Evolutionary conservation across 1,140 invertebrate genomes (phyloP), one percentile per base, ranked within the genome.

Genomic region (Drosophila pectinifera): DNA sequence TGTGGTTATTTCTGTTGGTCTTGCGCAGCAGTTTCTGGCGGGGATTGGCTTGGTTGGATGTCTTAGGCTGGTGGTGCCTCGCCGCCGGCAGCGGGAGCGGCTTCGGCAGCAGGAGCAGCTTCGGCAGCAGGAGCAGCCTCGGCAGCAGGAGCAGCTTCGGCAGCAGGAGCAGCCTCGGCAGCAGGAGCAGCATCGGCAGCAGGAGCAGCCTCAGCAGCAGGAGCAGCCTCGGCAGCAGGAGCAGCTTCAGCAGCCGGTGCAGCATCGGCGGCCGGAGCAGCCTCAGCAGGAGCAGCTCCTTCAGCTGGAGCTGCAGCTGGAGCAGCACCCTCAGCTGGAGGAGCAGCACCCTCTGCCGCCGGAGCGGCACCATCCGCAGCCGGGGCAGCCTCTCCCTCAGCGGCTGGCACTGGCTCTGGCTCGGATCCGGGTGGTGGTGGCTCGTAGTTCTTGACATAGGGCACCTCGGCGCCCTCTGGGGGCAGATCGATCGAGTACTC

Each of bases 381-480:
- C 83, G 76, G 58, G 11, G 73, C 78, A 54, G 92, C 92, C 59
- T 91, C 92, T 18, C 70, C 85, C 38, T 91, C 81, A 90, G 91
- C 54, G 13, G 48, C 82, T 26, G 72, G 61, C 16, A 84, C 92
- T 77, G 91, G 88, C 89, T 93, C 76, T 79, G 91, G 84, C 69
- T 93, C 92, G 16, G 91, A 80, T 65, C 91, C 92, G 56, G 88
- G 80, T 82, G 92, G 92, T 81, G 93, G 91, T 78, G 86, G 77
- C 61, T 90, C 90, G 56, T 92, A 92, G 78, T 89, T 92, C 89
- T 92, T 93, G 73, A 80, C 90, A 72, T 76, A 93, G 42, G 78
- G 92, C 75, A 89, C 92, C 74, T 92, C 90, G 73, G 93, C 92
- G 48, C 92, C 92, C 83, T 93, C 93, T 65, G 92, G 92, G 49